Percentiles rank a stretch among this genome's conserved stretches.
phyloP scores from a whole-genome alignment of 2,888 invertebrate genomes.

The Melipona beecheii region DNA sequence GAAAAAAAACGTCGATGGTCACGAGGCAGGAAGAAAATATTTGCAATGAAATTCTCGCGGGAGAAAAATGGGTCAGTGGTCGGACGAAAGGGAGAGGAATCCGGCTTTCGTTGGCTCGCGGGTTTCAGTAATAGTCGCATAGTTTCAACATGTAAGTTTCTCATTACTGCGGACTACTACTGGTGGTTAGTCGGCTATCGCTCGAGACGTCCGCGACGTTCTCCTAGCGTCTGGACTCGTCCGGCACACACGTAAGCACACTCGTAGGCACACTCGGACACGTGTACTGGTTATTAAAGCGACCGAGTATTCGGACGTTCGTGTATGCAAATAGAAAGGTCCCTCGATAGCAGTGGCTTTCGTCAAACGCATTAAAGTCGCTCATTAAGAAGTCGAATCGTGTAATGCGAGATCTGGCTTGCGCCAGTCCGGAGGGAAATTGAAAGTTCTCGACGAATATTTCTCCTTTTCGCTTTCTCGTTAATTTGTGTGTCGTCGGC shows the following conservation, averaged over 20 bases:
- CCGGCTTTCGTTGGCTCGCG: constrained; percentile 36
- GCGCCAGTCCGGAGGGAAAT: background rate
- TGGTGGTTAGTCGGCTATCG: constrained; percentile 54
- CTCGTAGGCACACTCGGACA: background rate
- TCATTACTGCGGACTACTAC: constrained; percentile 57
- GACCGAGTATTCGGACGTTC: constrained; percentile 12
- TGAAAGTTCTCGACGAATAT: background rate
- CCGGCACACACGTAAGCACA: background rate
- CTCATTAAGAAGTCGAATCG: constrained; percentile 24
- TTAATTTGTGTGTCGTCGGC: background rate
- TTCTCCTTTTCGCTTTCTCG: background rate
- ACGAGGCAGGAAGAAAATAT: background rate
- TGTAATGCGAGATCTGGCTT: constrained; percentile 1
- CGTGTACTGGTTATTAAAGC: constrained; percentile 25
- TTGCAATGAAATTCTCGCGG: background rate
- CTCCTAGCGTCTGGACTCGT: constrained; percentile 50
- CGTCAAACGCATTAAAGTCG: constrained; percentile 20
- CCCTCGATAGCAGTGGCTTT: constrained; percentile 19
- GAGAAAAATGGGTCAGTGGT: background rate
- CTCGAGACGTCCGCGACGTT: constrained; percentile 63
- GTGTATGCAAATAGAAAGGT: constrained; percentile 26
- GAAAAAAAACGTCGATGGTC: background rate
- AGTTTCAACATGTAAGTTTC: constrained; percentile 70
- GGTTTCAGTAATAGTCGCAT: constrained; percentile 60
- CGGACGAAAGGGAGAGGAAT: constrained; percentile 15